A percentile compares a stretch with the other conserved stretches of the same genome.
These are phyloP conservation scores for Patella vulgata DNA, from an alignment of 1,140 invertebrate genomes.

Conservation along the genomic window DNA sequence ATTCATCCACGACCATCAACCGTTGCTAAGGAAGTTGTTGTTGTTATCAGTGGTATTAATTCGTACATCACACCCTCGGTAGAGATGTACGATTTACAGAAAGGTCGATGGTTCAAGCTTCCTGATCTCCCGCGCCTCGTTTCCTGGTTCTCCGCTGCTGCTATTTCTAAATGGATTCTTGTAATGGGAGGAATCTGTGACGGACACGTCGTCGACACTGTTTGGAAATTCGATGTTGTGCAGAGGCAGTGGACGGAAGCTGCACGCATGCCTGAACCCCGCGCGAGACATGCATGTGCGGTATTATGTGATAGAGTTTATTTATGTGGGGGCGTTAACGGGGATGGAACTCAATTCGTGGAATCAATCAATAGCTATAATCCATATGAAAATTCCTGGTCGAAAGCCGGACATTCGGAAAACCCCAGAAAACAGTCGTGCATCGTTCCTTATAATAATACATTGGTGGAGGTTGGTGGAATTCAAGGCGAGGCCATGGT, in stretches of 20 bases:
- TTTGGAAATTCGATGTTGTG: conserved; percentile 61
- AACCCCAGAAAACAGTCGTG: conserved; percentile 58
- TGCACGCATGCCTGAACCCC: conserved; percentile 48
- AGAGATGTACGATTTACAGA: conserved; percentile 62
- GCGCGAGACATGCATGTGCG: conserved; percentile 60
- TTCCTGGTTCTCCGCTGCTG: conserved; percentile 53
- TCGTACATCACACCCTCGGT: conserved; percentile 47
- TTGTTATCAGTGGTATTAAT: conserved; percentile 56
- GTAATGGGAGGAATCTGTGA: conserved; percentile 63
- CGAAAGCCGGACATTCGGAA: conserved; percentile 50
- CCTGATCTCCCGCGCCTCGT: conserved; percentile 55
- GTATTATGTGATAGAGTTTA: conserved; percentile 55
- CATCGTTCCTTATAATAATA: conserved; percentile 54
- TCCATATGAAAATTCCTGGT: conserved; percentile 51
- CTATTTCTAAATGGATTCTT: conserved; percentile 56
- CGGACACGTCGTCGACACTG: conserved; percentile 51
- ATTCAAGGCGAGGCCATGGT: conserved; percentile 52
- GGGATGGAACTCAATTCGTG: conserved; percentile 43
- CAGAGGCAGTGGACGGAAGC: conserved; percentile 52
- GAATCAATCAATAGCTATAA: conserved; percentile 62
- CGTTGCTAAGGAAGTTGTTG: conserved; percentile 63
- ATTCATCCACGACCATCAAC: conserved; percentile 63
- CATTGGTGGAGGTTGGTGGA: conserved; percentile 61
- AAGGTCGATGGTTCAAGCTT: conserved; percentile 57
- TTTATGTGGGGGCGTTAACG: conserved; percentile 59